Evolutionary conservation across 2,113 vertebrate genomes (phyloP).

Genomic region (Accipiter cooperii): DNA sequence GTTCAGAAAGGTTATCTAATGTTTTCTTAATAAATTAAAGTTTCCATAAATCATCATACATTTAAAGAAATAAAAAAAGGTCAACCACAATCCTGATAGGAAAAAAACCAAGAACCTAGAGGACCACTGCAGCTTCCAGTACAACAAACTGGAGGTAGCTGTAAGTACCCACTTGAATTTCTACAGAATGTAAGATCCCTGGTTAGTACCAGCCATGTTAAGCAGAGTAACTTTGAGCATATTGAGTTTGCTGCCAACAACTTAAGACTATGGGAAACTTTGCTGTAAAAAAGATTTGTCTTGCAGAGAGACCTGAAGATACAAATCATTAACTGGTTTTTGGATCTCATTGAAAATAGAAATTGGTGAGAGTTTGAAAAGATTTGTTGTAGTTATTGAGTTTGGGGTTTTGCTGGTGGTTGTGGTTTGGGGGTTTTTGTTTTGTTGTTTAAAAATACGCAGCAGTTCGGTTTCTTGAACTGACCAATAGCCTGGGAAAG

Average conservation of each 20-base stretch:
- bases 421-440: background rate
- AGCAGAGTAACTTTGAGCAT: background rate
- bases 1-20: background rate
- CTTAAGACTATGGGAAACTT: background rate
- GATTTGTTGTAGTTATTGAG: background rate
- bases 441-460: background rate
- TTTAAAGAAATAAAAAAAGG: background rate
- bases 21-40: background rate
- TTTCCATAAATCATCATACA: background rate
- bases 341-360: background rate
- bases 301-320: background rate
- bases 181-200: background rate
- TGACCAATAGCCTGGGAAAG: background rate
- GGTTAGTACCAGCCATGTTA: background rate
- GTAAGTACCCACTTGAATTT: background rate
- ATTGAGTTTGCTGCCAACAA: background rate
- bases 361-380: background rate
- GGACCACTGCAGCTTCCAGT: background rate
- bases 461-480: background rate
- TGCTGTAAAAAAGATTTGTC: background rate
- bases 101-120: background rate
- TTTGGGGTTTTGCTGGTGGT: background rate
- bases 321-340: background rate
- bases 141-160: background rate
- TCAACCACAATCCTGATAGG: fast-evolving